Evolutionary conservation across 2,113 vertebrate genomes (phyloP), one percentile per base, ranked within the genome.

Genomic region (Cyanoderma ruficeps): DNA sequence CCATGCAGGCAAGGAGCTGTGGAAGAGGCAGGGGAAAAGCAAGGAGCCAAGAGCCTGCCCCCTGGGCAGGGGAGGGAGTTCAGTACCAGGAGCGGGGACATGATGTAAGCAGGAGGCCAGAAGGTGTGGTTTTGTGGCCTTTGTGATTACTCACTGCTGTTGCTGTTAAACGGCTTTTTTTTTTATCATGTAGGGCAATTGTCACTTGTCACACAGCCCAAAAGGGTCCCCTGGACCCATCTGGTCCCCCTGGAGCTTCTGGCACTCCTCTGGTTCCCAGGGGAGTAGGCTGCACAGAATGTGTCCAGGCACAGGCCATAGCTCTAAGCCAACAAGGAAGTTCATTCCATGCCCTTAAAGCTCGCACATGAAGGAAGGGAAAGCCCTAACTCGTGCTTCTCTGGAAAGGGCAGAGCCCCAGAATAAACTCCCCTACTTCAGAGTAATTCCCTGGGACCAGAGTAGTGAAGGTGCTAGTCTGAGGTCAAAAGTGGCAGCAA

Each of bases 131-230:
- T 81, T 87, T 39, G 56, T 13, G 7, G 49, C 53, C 27, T 79
- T 60, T 52, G 60, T 4, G 4, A 71, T 71, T 44, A 28, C 27
- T 63, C 7, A 3, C 17, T 0, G 0, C 15, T 46, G 13, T n/a
- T 72, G 63, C 42, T 87, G 30, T 82, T 87, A 42, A 96, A 67
- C 33, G 65, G 61, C 19, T 18, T 13, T 35, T 35, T 35, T 81
- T 87, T 72, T 56, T 5, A 61, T 23, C 30, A 39, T 4, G 0
- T 5, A 64, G 44, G 52, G 47, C 28, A 88, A 25, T 27, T 2
- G 3, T 39, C 49, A 20, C 23, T 78, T 70, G 39, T 52, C 35
- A 68, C 28, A 37, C 31, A n/a, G 15, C 35, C 53, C 30, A 41
- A 3, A 85, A 83, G 21, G 14, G 74, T 55, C 39, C n/a, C 37